Base-by-base conservation (phyloP, 2,797 vertebrate species). In the Pristis pectinata region DNA sequence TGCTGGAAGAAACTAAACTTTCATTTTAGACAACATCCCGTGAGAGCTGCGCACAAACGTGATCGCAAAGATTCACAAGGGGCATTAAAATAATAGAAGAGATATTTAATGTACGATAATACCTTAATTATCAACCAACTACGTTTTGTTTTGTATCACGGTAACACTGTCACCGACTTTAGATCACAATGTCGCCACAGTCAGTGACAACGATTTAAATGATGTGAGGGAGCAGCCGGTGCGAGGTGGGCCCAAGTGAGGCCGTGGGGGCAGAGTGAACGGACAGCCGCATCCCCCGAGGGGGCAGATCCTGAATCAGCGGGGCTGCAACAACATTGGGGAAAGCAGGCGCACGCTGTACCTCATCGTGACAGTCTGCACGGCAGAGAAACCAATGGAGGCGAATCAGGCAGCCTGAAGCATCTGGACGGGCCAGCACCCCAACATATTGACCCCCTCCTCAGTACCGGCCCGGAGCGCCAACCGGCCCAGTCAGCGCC, bases 351-450 rank as follows among this genome's bases (percentile, higher is more conserved):
- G 19, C 0, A 91, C 61, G 91, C 87, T 22, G n/a, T 91, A 91
- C 87, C 87, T 91, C 87, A 91, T 91, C 87, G 59, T 91, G 37
- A 24, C 87, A 87, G 87, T n/a, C 17, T 24, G 59, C 37, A 41
- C 10, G 87, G 87, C n/a, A 24, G 87, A 37, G n/a, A 87, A 87
- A 15, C 53, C 53, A 27, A n/a, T 30, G 34, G 13, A 34, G 17
- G 6, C 5, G 37, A 22, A 37, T 89, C 85, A 89, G 59, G 3
- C 19, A 67, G 13, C 30, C 59, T 24, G 87, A 67, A 19, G 59
- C 8, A 37, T 59, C 6, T 8, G 9, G 41, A 1, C 8, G 19
- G 27, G n/a, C 9, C 87, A 27, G 3, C 37, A 0, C 53, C 34
- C 2, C 83, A 30, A 41, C 87, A 41, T 91, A 0, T 37, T 67